Evolutionary conservation across 2,797 vertebrate species (phyloP), one percentile per base, ranked within the genome.

Genomic region (Sebastes diploproa): DNA sequence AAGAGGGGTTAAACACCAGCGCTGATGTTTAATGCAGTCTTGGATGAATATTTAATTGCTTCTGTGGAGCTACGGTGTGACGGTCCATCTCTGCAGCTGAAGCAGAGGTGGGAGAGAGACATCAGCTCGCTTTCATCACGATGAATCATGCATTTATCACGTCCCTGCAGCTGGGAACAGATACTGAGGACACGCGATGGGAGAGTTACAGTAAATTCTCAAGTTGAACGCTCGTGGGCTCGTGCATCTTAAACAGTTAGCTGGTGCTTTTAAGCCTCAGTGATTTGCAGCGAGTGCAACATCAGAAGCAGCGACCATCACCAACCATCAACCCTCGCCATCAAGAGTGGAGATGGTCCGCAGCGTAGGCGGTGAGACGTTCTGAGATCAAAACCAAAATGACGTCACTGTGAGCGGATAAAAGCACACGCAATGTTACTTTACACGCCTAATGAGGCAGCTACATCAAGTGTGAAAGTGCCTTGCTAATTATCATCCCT

Each of bases 401-500:
- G 25, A 82, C 82, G 27, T 88, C 87, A 86, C 67, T 12, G 38
- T 0, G 78, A 74, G 29, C 18, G 58, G 83, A 88, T 89, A 63
- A 90, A 91, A 89, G 87, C 83, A 20, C 34, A 16, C 1, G 30
- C 62, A 7, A 42, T 38, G 58, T 65, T 77, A 59, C 69, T 88
- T 80, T 70, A 80, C 63, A 30, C 46, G 74, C 76, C 72, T 90
- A 90, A 92, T 86, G 87, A 91, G 86, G 85, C 30, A 8, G 76
- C 81, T 18, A 20, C 58, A 69, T 81, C 78, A 71, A 67, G 75
- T 29, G 62, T 75, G 82, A 87, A 84, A 82, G 67, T 30, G 56
- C 36, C 63, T 60, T 1, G 50, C 78, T 92, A 91, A 92, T 93
- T 91, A 86, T 64, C 60, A 2, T 89, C 85, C 88, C 87, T 29